Evolutionary conservation across 2,113 vertebrate genomes (phyloP).

Genomic region (Sisor rabdophorus): DNA sequence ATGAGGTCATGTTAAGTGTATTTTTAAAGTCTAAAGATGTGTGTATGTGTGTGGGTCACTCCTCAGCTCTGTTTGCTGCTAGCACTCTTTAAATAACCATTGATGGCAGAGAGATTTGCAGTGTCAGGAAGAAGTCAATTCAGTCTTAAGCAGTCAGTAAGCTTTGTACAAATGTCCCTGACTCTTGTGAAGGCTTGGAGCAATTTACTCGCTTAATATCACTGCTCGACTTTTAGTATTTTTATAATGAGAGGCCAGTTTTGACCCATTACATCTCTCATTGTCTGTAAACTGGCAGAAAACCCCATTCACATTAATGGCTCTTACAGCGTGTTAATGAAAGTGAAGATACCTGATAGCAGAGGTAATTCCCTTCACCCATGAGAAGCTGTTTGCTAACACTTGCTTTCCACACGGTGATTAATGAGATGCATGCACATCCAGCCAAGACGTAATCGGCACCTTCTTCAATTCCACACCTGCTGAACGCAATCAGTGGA

Average conservation of each 20-base stretch:
- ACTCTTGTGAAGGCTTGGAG: conserved; percentile 6
- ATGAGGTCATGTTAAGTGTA: conserved; percentile 22
- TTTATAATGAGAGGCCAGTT: conserved; percentile 6
- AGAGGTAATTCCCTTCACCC: background rate
- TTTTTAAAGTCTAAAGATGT: conserved; percentile 29
- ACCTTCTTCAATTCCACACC: conserved; percentile 26
- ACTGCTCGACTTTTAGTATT: background rate
- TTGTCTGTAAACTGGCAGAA: conserved; percentile 16
- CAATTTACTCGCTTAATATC: conserved; percentile 9
- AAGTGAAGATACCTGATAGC: background rate
- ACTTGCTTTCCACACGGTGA: conserved; percentile 12
- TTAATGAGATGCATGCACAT: conserved; percentile 24
- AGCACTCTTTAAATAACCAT: conserved; percentile 30
- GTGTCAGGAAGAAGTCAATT: conserved; percentile 43
- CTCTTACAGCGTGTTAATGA: conserved; percentile 11
- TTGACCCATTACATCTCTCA: conserved; percentile 7
- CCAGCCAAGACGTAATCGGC: conserved; percentile 16
- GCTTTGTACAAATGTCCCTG: conserved; percentile 22
- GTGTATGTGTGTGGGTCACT: conserved; percentile 29
- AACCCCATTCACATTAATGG: background rate
- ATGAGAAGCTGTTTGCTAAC: conserved; percentile 14
- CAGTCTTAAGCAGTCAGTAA: conserved; percentile 22
- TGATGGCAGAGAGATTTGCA: conserved; percentile 38
- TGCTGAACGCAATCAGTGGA: conserved; percentile 25
- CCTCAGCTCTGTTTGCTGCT: conserved; percentile 33